Evolutionary conservation across 2,113 vertebrate genomes (phyloP), one percentile per base, ranked within the genome.

Genomic region (Myiagra hebetior): DNA sequence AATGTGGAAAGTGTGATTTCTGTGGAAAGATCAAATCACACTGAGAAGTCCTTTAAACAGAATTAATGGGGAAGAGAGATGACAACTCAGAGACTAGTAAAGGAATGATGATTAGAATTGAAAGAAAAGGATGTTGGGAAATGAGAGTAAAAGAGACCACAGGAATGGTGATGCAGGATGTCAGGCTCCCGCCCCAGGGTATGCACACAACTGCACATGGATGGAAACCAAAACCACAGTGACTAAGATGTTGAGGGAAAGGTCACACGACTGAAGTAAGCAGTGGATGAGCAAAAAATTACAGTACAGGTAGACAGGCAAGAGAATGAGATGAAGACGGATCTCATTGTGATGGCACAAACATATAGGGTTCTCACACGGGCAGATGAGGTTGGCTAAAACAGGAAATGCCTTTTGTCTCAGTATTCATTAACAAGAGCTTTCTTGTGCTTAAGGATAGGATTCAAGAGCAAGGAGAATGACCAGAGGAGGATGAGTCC

Each of bases 361-460:
- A 50, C 9, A 77, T 16, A 28, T 0, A 2, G 3, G 6, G 9
- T 3, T 84, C 9, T 24, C 35, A 13, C 9, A 24, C 1, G 16
- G 26, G 37, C 8, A 52, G 47, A 62, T 22, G 10, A 72, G 13
- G 7, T 17, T 42, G 27, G 24, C 6, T 77, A 52, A 47, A 65
- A 59, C 6, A 46, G 16, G 8, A 27, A 90, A 81, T 65, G 12
- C 11, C 8, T 67, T 57, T 39, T 50, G 31, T 50, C 39, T 73
- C 18, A 15, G 6, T 41, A 37, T 13, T 73, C 52, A 67, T 21
- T 28, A 64, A 42, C 1, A 15, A 63, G 8, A 7, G 28, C 6
- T 59, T 24, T 62, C 8, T 37, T 65, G 17, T 27, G 20, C 19
- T 63, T 55, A 62, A 59, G 17, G 8, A 49, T n/a, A 52, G 13